Conservation (phyloP, 2,888 invertebrate species). For the Scaptomyza parva region DNA sequence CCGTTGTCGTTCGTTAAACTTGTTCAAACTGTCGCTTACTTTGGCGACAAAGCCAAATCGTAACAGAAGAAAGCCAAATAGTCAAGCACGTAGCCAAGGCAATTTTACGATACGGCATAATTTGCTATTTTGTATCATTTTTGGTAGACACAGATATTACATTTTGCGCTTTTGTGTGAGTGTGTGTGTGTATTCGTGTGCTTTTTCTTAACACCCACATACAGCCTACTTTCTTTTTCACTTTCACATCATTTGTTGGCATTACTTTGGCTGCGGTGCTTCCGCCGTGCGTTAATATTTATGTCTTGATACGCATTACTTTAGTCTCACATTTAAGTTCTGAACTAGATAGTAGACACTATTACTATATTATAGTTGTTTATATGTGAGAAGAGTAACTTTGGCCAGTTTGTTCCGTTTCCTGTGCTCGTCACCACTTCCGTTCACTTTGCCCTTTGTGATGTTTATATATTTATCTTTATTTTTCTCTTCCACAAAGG, state of each 20-base stretch:
- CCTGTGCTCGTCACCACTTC: constrained; percentile 40
- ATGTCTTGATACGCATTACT: constrained; percentile 48
- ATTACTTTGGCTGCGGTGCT: constrained; percentile 72
- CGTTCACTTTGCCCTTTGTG: constrained; percentile 54
- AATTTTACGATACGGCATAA: constrained; percentile 67
- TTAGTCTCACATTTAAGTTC: constrained; percentile 16
- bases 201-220: constrained; percentile 33
- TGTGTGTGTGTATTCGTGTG: too few species aligned
- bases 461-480: constrained; percentile 50
- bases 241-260: constrained; percentile 72
- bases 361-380: not conserved
- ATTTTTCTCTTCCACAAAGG: constrained; percentile 16
- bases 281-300: constrained; percentile 69
- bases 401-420: constrained; percentile 60
- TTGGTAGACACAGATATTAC: constrained; percentile 45
- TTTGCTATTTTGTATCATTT: constrained; percentile 70
- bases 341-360: not conserved
- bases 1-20: constrained; percentile 12
- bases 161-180: constrained; percentile 61
- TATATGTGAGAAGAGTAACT: constrained; percentile 40
- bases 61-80: constrained; percentile 9
- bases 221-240: constrained; percentile 16
- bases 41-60: not conserved
- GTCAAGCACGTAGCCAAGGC: constrained; percentile 54
- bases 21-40: constrained; percentile 15